Base-by-base conservation (phyloP, 2,113 vertebrate species). In the Aepyceros melampus region DNA sequence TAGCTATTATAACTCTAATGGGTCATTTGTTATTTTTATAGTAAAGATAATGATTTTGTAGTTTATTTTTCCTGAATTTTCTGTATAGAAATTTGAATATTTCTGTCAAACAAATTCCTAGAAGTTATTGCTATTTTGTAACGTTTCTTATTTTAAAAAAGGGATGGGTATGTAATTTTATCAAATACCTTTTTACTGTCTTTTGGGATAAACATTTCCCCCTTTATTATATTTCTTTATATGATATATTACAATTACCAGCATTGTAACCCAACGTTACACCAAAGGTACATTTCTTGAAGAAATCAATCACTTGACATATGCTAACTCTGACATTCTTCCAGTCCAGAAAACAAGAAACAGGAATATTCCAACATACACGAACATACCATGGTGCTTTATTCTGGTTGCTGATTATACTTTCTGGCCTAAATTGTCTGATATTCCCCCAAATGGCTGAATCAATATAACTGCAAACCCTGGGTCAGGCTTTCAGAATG, bases 11-110 rank as follows among this genome's bases (percentile, higher is more conserved):
- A 95, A 88, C 31, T 56, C 62, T 74, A 87, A 49, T 40, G 67
- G 11, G 23, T 87, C 76, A 82, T 74, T 83, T 81, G n/a, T 74
- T 83, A 82, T 71, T 87, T 91, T 89, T 89, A 33, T 45, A 94
- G 47, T 33, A 94, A 96, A 58, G n/a, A 27, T 33, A 58, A 82
- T 79, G 62, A 67, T 84, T 94, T 78, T 87, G 10, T 67, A 76
- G 21, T 43, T 87, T 94, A 89, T 60, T 55, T 86, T 89, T 89
- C 14, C 76, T 85, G n/a, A 71, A 74, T 96, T 92, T 94, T 94
- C 49, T 90, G 51, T 90, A 49, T 51, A 36, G 51, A 88, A 94
- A 88, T 67, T 8, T 91, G 87, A 91, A n/a, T 93, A 81, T 93
- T 94, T 82, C n/a, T 81, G 23, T 89, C 85, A 97, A 58, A 27